Evolutionary conservation across 2,797 vertebrate species (phyloP), one percentile per base, ranked within the genome.

Genomic region (Chiloscyllium punctatum): DNA sequence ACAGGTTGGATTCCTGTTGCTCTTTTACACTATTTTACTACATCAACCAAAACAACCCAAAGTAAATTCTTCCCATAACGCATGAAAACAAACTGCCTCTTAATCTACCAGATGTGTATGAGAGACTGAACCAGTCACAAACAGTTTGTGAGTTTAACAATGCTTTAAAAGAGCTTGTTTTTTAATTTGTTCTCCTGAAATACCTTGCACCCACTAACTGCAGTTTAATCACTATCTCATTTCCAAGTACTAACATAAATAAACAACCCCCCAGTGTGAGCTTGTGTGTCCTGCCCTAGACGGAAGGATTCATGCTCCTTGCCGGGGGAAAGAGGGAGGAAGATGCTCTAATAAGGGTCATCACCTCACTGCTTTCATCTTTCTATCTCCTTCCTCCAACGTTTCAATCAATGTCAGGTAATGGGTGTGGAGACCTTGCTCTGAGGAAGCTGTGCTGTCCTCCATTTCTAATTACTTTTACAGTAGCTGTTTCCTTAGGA

Each of bases 401-500:
- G 30, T 77, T 95, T 96, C 66, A 95, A 51, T 96, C 79, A 95
- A 90, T 95, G 57, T 95, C 88, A 95, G 5, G 11, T 8, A 91
- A 91, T 91, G 69, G 94, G 48, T 95, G 9, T 95, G 66, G 95
- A n/a, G 42, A 48, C 2, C 1, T 9, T 77, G 66, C 87, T 95
- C 96, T 51, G 53, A 96, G 90, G 4, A 96, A 90, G 77, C 33
- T 8, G 42, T 6, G 0, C 15, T 77, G 51, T 16, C 51, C 74
- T 95, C 16, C 71, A 72, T 21, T 95, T 77, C 71, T 57, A 95
- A 77, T 95, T 77, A 77, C 48, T 74, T 53, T 95, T 66, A 95
- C 27, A 95, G 53, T 95, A 95, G 51, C 96, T 96, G 95, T 95
- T 91, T 84, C 86, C 95, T 96, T n/a, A 95, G 51, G 94, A 57